Conservation (phyloP, 2,888 invertebrate genomes). For the Pterostichus madidus region DNA sequence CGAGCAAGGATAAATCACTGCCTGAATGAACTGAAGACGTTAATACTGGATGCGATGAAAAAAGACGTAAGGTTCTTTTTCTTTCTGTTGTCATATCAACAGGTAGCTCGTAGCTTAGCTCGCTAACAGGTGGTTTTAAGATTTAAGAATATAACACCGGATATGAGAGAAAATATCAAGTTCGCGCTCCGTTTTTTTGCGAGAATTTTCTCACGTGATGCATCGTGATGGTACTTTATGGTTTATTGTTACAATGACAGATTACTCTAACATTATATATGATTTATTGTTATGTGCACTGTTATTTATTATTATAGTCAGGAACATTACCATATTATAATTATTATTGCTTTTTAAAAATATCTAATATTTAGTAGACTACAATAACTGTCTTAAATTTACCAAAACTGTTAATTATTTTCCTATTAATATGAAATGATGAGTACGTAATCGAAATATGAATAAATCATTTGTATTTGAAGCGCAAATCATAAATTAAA, state of each 20-base stretch:
- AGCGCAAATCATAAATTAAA: neutral
- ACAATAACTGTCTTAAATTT: too few relatives aligned
- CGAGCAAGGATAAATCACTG: conserved; percentile 94
- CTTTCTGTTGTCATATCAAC: conserved; percentile 56
- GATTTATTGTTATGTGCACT: neutral
- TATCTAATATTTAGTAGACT: too few relatives aligned
- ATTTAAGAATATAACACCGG: conserved; percentile 65
- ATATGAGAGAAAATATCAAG: conserved; percentile 65
- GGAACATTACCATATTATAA: too few relatives aligned
- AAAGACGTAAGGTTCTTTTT: conserved; percentile 88
- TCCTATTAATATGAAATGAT: too few relatives aligned
- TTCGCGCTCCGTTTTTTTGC: conserved; percentile 45
- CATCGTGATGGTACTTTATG: conserved; percentile 16
- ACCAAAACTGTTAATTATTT: too few relatives aligned
- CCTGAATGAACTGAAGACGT: conserved; percentile 90
- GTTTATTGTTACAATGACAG: conserved; percentile 49
- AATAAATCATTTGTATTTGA: neutral
- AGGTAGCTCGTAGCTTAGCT: conserved; percentile 62
- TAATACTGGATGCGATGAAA: conserved; percentile 91
- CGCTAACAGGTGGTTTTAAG: conserved; percentile 65
- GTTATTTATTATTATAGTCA: too few relatives aligned
- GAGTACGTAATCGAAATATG: too few relatives aligned
- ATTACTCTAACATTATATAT: conserved; percentile 30
- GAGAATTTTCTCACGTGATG: conserved; percentile 35
- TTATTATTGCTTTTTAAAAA: too few relatives aligned